Evolutionary conservation across 2,888 invertebrate species (phyloP), one percentile per base, ranked within the genome.

Genomic region (Lithophane leautieri): DNA sequence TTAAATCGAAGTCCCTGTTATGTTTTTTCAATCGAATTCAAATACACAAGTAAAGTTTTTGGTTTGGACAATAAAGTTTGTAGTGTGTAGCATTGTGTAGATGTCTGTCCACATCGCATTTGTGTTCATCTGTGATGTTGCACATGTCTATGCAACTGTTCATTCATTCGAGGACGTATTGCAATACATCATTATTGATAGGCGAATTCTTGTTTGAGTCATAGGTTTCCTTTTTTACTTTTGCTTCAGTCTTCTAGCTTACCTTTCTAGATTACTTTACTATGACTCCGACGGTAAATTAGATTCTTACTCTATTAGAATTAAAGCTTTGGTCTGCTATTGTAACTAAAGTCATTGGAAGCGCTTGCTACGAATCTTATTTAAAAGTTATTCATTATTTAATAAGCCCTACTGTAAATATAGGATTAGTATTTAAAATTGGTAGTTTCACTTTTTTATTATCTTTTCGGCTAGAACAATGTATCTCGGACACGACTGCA

Each of bases 371-470:
- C 89, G 84, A 91, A 90, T 92, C 91, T 87, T 94, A 94, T 94
- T 94, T 94, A 93, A 93, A 92, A 88, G 81, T 90, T 73, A 89
- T 89, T 89, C 88, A 88, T 87, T 93, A 93, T 92, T 92, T 93
- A 92, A 88, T 95, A 95, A 92, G 94, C 91, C 89, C 89, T 93
- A 91, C 90, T 94, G 96, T 96, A 96, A 94, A 96, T 96, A 96
- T 96, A 95, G 94, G 86, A 88, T 91, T 94, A 96, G 89, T 96
- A 96, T 96, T 96, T 96, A 96, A 96, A 94, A 94, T 94, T 93
- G 92, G 92, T 94, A 95, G 92, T 94, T 92, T 92, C 93, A 92
- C 92, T 94, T 93, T 93, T 94, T 91, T 91, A 91, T 82, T 85
- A 75, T 79, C 83, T 84, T 89, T 87, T 91, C 81, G 90, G 90